Conservation (phyloP, 2,888 invertebrate species). For the Caenorhabditis macrosperma region DNA sequence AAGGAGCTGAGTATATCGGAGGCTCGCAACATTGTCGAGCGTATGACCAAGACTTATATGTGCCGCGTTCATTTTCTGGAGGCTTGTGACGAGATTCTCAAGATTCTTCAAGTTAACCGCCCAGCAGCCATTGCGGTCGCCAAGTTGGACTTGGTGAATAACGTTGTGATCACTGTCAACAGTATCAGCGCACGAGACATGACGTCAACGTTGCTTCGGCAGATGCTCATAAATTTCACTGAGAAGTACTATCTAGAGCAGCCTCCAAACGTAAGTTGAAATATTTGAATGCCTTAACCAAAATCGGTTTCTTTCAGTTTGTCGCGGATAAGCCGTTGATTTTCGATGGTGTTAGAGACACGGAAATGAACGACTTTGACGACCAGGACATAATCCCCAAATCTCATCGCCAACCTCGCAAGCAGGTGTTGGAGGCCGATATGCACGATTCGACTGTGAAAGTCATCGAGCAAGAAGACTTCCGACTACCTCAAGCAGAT, state of each 20-base stretch:
- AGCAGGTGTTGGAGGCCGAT: constrained; percentile 35
- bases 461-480: constrained; percentile 40
- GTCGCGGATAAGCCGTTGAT: neutral
- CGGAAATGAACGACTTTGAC: neutral
- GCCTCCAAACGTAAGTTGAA: neutral
- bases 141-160: neutral
- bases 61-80: constrained; percentile 29
- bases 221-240: constrained; percentile 18
- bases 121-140: neutral
- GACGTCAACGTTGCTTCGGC: neutral
- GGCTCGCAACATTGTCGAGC: neutral
- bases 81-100: constrained; percentile 14
- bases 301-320: too few species aligned
- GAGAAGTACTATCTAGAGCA: constrained; percentile 7
- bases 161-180: neutral
- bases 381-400: constrained; percentile 43
- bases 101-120: neutral
- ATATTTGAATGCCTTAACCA: neutral
- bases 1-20: neutral
- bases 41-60: constrained; percentile 6
- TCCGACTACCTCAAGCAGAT: constrained; percentile 17
- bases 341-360: neutral
- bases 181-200: neutral
- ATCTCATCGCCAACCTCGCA: constrained; percentile 23
- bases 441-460: constrained; percentile 23